Conservation (phyloP, 2,797 vertebrate species). For the Lacerta viridis region DNA sequence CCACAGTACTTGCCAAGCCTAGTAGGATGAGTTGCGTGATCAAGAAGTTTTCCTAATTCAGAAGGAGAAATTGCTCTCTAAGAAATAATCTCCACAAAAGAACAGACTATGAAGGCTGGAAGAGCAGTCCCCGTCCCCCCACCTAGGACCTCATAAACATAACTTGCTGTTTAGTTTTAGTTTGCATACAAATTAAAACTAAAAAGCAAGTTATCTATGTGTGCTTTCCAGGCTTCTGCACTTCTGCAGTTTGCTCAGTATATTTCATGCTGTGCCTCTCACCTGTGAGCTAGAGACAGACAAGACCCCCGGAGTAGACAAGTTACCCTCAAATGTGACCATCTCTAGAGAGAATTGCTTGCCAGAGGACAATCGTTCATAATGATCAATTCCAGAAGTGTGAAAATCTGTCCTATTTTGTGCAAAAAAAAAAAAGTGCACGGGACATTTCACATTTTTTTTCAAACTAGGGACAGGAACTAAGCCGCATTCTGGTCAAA, state of each 20-base stretch:
- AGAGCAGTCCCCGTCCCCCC: too few relatives aligned
- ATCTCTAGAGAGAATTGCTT: not conserved
- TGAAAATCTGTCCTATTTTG: not conserved
- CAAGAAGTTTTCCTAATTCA: not conserved
- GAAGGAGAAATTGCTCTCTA: not conserved
- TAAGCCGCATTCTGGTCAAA: not conserved
- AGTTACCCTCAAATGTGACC: not conserved
- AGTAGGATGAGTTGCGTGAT: not conserved
- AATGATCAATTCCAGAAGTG: not conserved
- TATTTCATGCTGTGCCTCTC: not conserved
- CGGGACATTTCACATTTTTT: not conserved
- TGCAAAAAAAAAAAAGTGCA: not conserved
- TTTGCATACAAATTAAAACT: not conserved
- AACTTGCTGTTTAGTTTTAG: not conserved
- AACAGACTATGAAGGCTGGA: not conserved
- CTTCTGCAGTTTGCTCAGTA: not conserved
- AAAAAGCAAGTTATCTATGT: not conserved
- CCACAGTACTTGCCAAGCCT: not conserved
- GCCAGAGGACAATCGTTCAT: not conserved
- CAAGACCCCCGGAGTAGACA: not conserved
- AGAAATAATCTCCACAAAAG: not conserved
- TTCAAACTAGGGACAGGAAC: not conserved
- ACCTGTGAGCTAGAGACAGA: not conserved
- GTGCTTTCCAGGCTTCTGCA: not conserved
- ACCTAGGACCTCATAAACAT: too few relatives aligned